Percentiles rank a stretch among this genome's conserved stretches.
Evolutionary conservation across 64 coral and sea anemone species (phyloP).

Genomic region (Pachyseris speciosa): DNA sequence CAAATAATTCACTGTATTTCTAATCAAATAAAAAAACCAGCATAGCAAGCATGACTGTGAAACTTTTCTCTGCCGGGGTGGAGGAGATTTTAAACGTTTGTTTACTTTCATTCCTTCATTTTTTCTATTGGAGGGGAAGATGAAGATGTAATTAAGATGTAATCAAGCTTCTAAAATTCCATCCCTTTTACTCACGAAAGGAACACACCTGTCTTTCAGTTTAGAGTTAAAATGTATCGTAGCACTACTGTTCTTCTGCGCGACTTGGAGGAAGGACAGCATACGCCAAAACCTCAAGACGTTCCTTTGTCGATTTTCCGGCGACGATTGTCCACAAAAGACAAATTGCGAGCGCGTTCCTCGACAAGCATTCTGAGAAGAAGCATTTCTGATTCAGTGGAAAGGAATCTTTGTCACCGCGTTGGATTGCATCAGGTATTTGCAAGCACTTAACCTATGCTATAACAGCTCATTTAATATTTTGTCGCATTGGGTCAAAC

Average conservation of each 20-base stretch:
- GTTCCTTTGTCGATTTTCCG: background rate
- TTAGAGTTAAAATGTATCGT: background rate
- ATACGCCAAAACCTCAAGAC: background rate
- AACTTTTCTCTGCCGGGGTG: no score
- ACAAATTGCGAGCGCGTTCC: background rate
- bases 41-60: no score
- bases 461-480: no score
- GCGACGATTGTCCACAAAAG: background rate
- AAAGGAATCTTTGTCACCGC: conserved; percentile 63
- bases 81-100: no score
- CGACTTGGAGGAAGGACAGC: background rate
- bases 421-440: conserved; percentile 81
- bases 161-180: no score
- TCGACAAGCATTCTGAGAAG: conserved; percentile 51
- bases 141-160: no score
- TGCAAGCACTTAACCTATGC: no score
- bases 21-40: no score
- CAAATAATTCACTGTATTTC: no score
- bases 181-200: background rate
- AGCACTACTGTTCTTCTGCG: conserved; percentile 6
- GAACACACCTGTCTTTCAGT: background rate
- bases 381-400: conserved; percentile 88
- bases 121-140: no score
- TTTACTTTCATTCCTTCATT: no score
- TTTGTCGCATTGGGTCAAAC: no score